phyloP scores from a whole-genome alignment of 1,140 invertebrate genomes.

The Samia ricini region DNA sequence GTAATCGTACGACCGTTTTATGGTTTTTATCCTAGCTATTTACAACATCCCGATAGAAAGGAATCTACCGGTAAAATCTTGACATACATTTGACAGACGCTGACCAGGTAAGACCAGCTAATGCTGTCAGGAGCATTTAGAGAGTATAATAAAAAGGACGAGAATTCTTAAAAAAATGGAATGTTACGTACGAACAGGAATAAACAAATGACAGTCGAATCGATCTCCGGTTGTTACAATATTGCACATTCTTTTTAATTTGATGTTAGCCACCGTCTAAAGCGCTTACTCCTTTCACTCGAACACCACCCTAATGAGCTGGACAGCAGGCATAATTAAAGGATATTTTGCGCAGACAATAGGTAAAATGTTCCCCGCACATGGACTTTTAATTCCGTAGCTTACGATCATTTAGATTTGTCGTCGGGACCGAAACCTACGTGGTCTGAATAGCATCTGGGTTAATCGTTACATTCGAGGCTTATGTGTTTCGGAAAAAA shows the following conservation, averaged over 20 bases:
- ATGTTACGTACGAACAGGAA: too few species aligned
- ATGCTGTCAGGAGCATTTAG: background rate
- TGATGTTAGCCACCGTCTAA: background rate
- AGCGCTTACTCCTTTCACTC: constrained; percentile 12
- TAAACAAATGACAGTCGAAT: too few species aligned
- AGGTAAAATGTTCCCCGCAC: constrained; percentile 43
- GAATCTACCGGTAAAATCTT: too few species aligned
- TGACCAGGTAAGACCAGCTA: background rate
- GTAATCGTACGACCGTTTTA: too few species aligned
- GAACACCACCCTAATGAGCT: constrained; percentile 18
- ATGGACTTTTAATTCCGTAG: constrained; percentile 58
- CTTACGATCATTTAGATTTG: constrained; percentile 53
- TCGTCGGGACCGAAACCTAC: constrained; percentile 27
- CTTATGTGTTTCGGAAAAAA: too few species aligned
- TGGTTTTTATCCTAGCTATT: too few species aligned
- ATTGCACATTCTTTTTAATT: background rate
- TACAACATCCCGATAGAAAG: too few species aligned
- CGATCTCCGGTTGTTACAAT: too few species aligned
- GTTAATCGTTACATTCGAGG: background rate
- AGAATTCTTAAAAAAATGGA: too few species aligned
- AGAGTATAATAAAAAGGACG: too few species aligned
- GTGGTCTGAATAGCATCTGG: constrained; percentile 38
- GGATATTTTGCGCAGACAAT: constrained; percentile 58
- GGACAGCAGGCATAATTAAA: constrained; percentile 41
- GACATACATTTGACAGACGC: too few species aligned